Percentiles rank a stretch among this genome's conserved stretches.
These are phyloP conservation scores for Amphipyra berbera DNA, from an alignment of 2,888 invertebrate genomes.

Conservation along the genomic window DNA sequence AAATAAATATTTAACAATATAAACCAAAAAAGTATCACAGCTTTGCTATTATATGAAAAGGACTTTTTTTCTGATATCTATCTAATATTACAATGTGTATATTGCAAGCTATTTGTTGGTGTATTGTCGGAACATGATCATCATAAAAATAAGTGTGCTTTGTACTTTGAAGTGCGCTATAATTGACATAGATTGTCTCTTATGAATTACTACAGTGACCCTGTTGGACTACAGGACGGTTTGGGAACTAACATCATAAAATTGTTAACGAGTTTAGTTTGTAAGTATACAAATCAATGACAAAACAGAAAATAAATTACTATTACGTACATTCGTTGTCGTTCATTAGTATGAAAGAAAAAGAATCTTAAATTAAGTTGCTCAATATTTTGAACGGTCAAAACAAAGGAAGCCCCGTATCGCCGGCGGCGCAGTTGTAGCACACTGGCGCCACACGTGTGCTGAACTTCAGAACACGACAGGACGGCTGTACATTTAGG, in stretches of 20 bases:
- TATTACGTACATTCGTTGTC: conserved; percentile 63
- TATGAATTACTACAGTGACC: conserved; percentile 44
- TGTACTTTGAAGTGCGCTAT: conserved; percentile 85
- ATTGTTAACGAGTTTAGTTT: conserved; percentile 61
- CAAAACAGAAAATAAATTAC: conserved; percentile 60
- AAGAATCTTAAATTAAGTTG: conserved; percentile 61
- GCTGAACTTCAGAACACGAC: conserved; percentile 74
- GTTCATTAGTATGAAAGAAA: conserved; percentile 57
- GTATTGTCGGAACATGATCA: conserved; percentile 80
- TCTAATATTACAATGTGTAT: conserved; percentile 52
- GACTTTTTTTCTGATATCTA: conserved; percentile 42
- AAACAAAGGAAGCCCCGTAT: conserved; percentile 69
- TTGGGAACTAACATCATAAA: conserved; percentile 46
- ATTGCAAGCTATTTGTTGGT: conserved; percentile 64
- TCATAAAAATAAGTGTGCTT: conserved; percentile 71
- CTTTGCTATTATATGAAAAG: conserved; percentile 69
- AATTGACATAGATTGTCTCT: conserved; percentile 72
- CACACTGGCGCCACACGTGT: conserved; percentile 66
- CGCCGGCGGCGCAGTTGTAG: conserved; percentile 64
- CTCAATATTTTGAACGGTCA: conserved; percentile 63
- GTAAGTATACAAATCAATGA: conserved; percentile 58
- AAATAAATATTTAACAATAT: conserved; percentile 36
- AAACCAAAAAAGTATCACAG: conserved; percentile 81
- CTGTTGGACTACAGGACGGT: conserved; percentile 53
- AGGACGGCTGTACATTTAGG: conserved; percentile 18